These are phyloP conservation scores for Blennius ocellaris DNA, from an alignment of 2,113 vertebrate species.

Conservation along the genomic window DNA sequence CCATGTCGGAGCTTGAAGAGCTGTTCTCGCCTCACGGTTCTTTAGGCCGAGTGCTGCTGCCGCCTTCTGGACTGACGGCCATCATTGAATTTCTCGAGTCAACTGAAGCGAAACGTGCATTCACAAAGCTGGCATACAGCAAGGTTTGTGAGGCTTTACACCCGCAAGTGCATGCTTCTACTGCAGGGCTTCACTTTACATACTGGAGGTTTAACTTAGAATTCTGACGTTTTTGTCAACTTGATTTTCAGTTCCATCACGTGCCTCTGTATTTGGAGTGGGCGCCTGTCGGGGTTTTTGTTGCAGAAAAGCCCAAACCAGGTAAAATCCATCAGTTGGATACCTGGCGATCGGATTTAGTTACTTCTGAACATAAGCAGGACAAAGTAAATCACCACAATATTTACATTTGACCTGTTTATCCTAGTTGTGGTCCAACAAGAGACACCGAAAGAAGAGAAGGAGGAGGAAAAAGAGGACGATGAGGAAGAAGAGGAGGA, in stretches of 20 bases:
- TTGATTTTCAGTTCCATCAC: slow-evolving; percentile 73
- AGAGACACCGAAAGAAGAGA: slow-evolving; percentile 39
- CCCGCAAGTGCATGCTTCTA: too few relatives aligned
- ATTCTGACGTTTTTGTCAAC: background rate
- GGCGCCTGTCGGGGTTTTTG: slow-evolving; percentile 92
- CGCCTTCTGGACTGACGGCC: slow-evolving; percentile 90
- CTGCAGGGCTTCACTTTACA: background rate
- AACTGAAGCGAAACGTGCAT: slow-evolving; percentile 92
- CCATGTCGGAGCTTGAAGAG: slow-evolving; percentile 81
- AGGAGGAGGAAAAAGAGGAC: slow-evolving; percentile 41
- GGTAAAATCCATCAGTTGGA: slow-evolving; percentile 37
- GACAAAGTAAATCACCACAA: background rate
- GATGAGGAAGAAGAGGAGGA: slow-evolving; percentile 85
- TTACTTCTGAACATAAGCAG: background rate
- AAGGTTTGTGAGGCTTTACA: slow-evolving; percentile 82
- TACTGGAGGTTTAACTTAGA: background rate
- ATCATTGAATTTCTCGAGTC: slow-evolving; percentile 94
- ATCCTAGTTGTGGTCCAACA: slow-evolving; percentile 24
- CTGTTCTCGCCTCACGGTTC: slow-evolving; percentile 87
- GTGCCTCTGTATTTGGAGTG: slow-evolving; percentile 94
- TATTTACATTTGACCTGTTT: background rate
- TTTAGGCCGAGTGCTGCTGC: slow-evolving; percentile 92
- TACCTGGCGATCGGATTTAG: background rate
- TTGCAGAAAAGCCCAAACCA: slow-evolving; percentile 62
- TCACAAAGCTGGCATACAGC: slow-evolving; percentile 92